These are phyloP conservation scores for Sinotaia quadrata DNA, from an alignment of 2,888 invertebrate genomes.

Conservation along the genomic window DNA sequence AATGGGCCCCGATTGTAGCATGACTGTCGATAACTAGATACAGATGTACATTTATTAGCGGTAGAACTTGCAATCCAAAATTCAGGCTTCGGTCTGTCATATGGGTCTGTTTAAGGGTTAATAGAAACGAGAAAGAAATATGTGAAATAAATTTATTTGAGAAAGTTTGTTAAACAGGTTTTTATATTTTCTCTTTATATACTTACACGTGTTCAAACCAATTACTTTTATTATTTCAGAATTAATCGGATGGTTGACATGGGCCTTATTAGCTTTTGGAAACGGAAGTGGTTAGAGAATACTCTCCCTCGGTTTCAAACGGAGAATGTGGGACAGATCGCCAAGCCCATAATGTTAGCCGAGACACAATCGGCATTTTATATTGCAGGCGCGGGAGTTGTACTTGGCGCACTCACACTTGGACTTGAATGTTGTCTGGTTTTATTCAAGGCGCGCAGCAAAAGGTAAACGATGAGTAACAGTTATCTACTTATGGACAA, in stretches of 20 bases:
- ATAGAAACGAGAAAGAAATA: constrained; percentile 6
- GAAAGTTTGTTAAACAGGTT: too few relatives aligned
- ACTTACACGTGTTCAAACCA: too few relatives aligned
- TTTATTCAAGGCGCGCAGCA: background rate
- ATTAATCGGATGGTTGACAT: background rate
- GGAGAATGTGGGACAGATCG: background rate
- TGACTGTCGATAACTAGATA: too few relatives aligned
- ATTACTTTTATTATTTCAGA: background rate
- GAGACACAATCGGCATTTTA: background rate
- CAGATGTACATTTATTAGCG: too few relatives aligned
- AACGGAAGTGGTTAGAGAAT: background rate
- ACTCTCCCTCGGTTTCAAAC: background rate
- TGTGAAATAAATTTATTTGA: background rate
- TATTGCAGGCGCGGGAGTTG: background rate
- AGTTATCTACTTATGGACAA: too few relatives aligned
- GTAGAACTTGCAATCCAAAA: too few relatives aligned
- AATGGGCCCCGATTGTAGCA: too few relatives aligned
- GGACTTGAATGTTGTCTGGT: background rate
- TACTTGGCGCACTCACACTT: background rate
- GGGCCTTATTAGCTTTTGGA: constrained; percentile 5
- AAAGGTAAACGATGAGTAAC: too few relatives aligned
- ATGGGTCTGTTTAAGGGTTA: too few relatives aligned
- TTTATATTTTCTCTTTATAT: too few relatives aligned
- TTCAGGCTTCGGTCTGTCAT: too few relatives aligned
- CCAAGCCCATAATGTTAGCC: background rate